phyloP scores from a whole-genome alignment of 2,797 vertebrate genomes.

The Xyrichtys novacula region DNA sequence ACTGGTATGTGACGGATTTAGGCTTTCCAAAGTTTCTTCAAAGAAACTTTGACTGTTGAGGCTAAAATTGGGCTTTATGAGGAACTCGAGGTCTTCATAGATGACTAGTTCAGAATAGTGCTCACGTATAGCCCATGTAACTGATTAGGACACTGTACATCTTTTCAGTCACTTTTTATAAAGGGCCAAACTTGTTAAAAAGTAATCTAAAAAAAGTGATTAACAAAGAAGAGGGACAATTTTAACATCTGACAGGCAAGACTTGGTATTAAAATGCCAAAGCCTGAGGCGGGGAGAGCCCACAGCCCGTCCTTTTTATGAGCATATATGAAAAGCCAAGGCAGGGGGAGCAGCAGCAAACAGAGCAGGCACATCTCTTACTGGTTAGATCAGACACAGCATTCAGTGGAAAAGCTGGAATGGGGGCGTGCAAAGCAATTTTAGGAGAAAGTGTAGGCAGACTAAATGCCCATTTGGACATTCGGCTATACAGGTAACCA shows the following conservation, averaged over 20 bases:
- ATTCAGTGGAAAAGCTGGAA: too few relatives aligned
- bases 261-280: background rate
- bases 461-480: too few relatives aligned
- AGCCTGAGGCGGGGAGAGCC: too few relatives aligned
- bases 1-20: constrained; percentile 45
- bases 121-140: background rate
- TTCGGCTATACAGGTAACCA: too few relatives aligned
- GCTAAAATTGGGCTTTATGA: constrained; percentile 30
- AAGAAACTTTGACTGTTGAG: constrained; percentile 22
- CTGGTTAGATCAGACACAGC: too few relatives aligned
- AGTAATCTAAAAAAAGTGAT: background rate
- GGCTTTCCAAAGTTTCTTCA: constrained; percentile 35
- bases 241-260: background rate
- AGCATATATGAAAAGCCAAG: too few relatives aligned
- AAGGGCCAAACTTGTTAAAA: background rate
- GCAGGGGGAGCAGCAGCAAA: too few relatives aligned
- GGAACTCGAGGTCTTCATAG: constrained; percentile 6
- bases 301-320: too few relatives aligned
- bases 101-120: constrained; percentile 2
- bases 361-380: too few relatives aligned
- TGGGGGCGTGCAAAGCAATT: too few relatives aligned
- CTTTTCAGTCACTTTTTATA: background rate
- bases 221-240: background rate
- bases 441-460: too few relatives aligned
- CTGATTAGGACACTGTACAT: too few relatives aligned